Conservation (phyloP, 2,888 invertebrate genomes). For the Patella depressa region DNA sequence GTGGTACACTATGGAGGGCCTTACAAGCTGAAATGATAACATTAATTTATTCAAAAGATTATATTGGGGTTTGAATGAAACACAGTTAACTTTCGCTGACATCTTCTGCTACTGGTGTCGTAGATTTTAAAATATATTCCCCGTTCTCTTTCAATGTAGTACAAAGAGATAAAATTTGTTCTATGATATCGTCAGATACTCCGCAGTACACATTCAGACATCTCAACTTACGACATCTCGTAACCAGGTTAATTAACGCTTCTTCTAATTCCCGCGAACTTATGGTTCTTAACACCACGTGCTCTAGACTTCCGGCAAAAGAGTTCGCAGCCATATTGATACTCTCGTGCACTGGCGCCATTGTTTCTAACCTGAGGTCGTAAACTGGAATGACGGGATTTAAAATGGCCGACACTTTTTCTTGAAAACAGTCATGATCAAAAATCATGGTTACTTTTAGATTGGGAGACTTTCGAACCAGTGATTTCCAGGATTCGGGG, state of each 20-base stretch:
- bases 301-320: constrained; percentile 58
- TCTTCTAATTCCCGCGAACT: constrained; percentile 55
- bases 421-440: constrained; percentile 66
- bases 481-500: constrained; percentile 54
- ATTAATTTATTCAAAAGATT: no score
- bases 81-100: no score
- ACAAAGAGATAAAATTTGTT: constrained; percentile 55
- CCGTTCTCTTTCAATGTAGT: constrained; percentile 55
- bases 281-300: constrained; percentile 61
- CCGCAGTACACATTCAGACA: constrained; percentile 66
- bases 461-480: constrained; percentile 47
- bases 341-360: constrained; percentile 60
- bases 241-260: constrained; percentile 55
- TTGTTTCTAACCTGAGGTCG: constrained; percentile 64
- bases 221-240: constrained; percentile 47
- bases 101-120: no score
- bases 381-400: constrained; percentile 66
- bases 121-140: constrained; percentile 50
- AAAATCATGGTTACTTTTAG: constrained; percentile 65
- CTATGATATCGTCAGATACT: constrained; percentile 53
- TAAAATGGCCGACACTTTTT: constrained; percentile 59
- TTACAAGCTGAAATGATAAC: no score
- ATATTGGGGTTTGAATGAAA: no score
- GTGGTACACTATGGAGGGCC: no score
- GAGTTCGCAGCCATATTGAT: constrained; percentile 54